A percentile compares a stretch with the other conserved stretches of the same genome.
Evolutionary conservation across 2,888 invertebrate species (phyloP).

Genomic region (Ophion ventricosus): DNA sequence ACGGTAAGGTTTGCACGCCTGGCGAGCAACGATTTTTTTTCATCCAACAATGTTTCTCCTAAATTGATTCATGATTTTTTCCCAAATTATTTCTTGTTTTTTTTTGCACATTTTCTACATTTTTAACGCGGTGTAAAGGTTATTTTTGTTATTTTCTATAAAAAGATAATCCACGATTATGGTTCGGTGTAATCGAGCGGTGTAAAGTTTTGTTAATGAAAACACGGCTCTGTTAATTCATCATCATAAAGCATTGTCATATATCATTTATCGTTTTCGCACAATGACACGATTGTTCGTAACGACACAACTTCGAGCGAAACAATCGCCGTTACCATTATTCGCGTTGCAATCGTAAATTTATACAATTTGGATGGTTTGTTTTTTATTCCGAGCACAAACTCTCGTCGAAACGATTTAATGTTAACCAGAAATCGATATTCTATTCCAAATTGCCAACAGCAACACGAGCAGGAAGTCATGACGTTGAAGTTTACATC

Average conservation of each 20-base stretch:
- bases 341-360: background rate
- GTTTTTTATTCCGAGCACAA: background rate
- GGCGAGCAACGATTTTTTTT: background rate
- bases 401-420: background rate
- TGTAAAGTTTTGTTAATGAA: background rate
- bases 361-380: background rate
- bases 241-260: background rate
- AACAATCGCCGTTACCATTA: background rate
- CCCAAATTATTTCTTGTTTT: too few relatives aligned
- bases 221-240: background rate
- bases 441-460: background rate
- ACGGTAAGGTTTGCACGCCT: background rate
- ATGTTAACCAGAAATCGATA: background rate
- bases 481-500: too few relatives aligned
- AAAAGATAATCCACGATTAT: background rate
- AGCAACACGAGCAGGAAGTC: background rate
- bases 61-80: background rate
- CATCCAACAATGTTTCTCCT: background rate
- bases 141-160: background rate
- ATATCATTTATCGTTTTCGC: background rate
- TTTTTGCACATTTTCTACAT: background rate
- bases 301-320: background rate
- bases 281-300: background rate
- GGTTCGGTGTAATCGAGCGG: background rate
- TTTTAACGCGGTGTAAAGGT: background rate